phyloP scores from a whole-genome alignment of 2,113 vertebrate species.

The Aegithalos caudatus region DNA sequence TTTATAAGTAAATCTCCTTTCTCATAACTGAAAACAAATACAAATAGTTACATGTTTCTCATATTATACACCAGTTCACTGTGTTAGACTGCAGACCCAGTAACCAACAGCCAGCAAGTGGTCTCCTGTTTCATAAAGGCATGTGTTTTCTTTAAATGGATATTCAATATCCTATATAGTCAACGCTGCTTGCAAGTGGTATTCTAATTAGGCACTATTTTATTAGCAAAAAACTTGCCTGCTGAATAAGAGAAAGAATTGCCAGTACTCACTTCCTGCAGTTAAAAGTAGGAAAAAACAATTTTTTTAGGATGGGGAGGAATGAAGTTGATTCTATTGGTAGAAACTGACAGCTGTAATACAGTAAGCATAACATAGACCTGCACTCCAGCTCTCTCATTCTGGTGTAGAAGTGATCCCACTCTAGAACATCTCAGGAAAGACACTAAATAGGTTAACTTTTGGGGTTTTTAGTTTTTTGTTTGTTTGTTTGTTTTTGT shows the following conservation, averaged over 20 bases:
- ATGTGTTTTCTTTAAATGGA: not conserved
- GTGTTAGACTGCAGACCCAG: not conserved
- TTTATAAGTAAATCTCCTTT: not conserved
- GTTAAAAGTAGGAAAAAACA: not conserved
- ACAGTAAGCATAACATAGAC: not conserved
- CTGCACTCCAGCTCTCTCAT: not conserved
- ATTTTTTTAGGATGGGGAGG: not conserved
- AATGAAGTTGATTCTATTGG: not conserved
- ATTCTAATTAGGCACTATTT: not conserved
- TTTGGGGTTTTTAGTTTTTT: not conserved
- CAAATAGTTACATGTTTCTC: rapidly evolving
- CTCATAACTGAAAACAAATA: not conserved
- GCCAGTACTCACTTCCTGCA: not conserved
- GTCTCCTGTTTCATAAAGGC: not conserved
- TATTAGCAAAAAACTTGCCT: not conserved
- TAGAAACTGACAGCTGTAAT: not conserved
- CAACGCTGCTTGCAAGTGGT: not conserved
- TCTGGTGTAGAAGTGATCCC: not conserved
- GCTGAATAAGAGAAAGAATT: not conserved
- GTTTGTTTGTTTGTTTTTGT: no score
- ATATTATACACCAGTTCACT: not conserved
- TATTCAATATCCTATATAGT: not conserved
- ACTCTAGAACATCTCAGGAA: not conserved
- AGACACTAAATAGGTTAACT: not conserved
- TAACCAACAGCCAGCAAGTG: not conserved